These are phyloP conservation scores for Pyrochroa serraticornis DNA, from an alignment of 2,888 invertebrate species.

Conservation along the genomic window DNA sequence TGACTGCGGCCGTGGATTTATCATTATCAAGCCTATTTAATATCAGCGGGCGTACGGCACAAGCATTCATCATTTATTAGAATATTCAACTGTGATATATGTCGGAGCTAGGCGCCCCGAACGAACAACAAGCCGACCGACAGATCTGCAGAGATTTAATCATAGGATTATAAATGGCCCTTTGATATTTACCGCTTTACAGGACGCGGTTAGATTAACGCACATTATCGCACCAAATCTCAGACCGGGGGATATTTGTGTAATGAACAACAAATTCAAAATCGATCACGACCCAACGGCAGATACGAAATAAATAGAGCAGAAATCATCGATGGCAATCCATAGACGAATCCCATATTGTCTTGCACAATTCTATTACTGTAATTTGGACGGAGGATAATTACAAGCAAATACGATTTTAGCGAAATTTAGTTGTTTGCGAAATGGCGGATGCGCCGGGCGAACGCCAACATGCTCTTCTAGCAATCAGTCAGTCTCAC, in stretches of 20 bases:
- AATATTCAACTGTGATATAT: constrained; percentile 41
- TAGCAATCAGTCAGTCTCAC: too few relatives aligned
- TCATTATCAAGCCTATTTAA: constrained; percentile 38
- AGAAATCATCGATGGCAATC: too few relatives aligned
- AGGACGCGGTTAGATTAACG: constrained; percentile 23
- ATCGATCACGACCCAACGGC: too few relatives aligned
- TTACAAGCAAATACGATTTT: too few relatives aligned
- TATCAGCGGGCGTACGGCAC: constrained; percentile 27
- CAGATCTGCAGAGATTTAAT: constrained; percentile 42
- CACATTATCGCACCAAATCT: constrained; percentile 20
- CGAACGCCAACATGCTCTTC: too few relatives aligned
- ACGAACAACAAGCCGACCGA: constrained; percentile 33
- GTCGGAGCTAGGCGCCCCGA: constrained; percentile 17
- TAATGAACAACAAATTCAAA: constrained; percentile 1
- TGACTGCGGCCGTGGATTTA: constrained; percentile 36
- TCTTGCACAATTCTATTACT: too few relatives aligned
- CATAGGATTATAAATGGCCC: constrained; percentile 40
- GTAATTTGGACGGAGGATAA: too few relatives aligned
- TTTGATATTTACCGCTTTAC: constrained; percentile 34
- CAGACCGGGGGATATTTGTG: constrained; percentile 11
- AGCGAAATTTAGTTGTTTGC: too few relatives aligned
- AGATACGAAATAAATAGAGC: too few relatives aligned
- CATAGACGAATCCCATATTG: too few relatives aligned
- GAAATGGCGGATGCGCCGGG: too few relatives aligned
- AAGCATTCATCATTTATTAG: constrained; percentile 39